Evolutionary conservation across 2,113 vertebrate genomes (phyloP).

Genomic region (Macrotus californicus): DNA sequence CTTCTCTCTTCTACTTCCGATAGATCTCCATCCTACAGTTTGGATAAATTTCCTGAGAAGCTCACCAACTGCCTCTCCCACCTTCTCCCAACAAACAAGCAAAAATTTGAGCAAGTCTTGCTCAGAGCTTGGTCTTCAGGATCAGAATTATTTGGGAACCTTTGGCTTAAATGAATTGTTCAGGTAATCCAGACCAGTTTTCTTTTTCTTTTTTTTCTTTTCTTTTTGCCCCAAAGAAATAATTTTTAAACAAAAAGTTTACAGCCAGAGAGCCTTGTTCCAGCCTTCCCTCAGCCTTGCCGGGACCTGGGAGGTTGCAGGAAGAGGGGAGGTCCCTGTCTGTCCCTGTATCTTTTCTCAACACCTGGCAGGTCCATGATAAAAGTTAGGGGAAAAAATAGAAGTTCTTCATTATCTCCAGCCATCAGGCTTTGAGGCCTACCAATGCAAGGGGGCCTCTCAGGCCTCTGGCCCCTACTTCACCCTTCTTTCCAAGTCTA

Average conservation of each 20-base stretch:
- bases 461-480: conserved; percentile 62
- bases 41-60: neutral
- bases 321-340: neutral
- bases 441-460: neutral
- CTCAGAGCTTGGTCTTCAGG: neutral
- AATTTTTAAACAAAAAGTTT: neutral
- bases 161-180: conserved; percentile 28
- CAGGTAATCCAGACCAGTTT: neutral
- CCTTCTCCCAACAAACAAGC: neutral
- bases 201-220: neutral
- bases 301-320: neutral
- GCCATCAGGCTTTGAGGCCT: conserved; percentile 60
- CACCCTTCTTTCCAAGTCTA: conserved; percentile 57
- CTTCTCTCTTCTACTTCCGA: neutral
- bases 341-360: conserved; percentile 14
- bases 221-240: neutral
- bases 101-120: neutral
- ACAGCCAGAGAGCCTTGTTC: neutral
- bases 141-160: neutral
- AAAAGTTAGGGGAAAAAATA: conserved; percentile 43
- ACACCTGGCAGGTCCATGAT: conserved; percentile 42
- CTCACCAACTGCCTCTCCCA: neutral
- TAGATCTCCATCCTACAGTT: conserved; percentile 1
- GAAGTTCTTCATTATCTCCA: conserved; percentile 41
- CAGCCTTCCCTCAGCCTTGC: neutral